Evolutionary conservation across 1,140 invertebrate genomes (phyloP), one percentile per base, ranked within the genome.

Genomic region (Cydia pomonella): DNA sequence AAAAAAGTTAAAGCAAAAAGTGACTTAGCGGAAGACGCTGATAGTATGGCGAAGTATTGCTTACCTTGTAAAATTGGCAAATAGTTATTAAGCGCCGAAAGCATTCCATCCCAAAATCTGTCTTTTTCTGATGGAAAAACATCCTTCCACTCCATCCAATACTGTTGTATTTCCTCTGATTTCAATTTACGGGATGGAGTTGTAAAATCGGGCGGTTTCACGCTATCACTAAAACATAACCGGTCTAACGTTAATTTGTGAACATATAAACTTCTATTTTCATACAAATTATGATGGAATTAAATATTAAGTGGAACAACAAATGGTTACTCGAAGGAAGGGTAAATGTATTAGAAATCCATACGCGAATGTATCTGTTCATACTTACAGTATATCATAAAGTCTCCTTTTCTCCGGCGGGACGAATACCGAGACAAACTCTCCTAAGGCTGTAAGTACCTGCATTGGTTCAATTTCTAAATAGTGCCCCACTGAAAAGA

Each of bases 391-490:
- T 69, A 92, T 86, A 44, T 89, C 82, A 64, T 87, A 82, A 12
- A 90, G 79, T 66, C 84, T 89, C 69, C 81, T 85, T 74, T 90
- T 92, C 16, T 92, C 89, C 12, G 79, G 88, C 72, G 79, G 89
- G 41, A 84, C 90, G 78, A 92, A 93, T 77, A 91, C 92, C 16
- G 87, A 84, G 59, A 94, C 89, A 76, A 95, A 95, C 80, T 95
- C 94, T 80, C 91, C 93, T 23, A 95, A 84, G 16, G 93, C 94
- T 47, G 89, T 94, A 18, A 94, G 86, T 2, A 95, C 94, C 83
- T 94, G 91, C 75, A 92, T 90, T 5, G 93, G 89, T 80, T 95
- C 93, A 69, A 95, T 94, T 85, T 94, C 87, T 29, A 95, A 82
- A 44, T 90, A 77, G 75, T 95, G 94, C 3, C 92, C 92, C 76